These are phyloP conservation scores for Papilio protenor DNA, from an alignment of 2,888 invertebrate species.

Conservation along the genomic window DNA sequence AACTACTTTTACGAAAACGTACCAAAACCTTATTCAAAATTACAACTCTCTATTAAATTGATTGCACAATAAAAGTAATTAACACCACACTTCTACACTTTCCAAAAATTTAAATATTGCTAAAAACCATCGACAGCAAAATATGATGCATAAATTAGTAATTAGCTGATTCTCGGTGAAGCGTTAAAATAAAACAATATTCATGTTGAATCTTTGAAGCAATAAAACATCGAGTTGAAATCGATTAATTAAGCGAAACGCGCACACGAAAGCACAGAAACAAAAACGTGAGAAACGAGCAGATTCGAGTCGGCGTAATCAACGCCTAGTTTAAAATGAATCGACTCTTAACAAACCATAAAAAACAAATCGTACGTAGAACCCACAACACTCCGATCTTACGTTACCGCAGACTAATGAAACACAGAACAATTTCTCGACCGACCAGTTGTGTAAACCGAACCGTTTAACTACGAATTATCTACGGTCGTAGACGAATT, in stretches of 20 bases:
- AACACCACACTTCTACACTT: conserved; percentile 12
- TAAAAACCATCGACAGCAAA: conserved; percentile 9
- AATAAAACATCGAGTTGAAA: conserved; percentile 68
- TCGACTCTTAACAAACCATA: conserved; percentile 68
- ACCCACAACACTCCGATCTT: conserved; percentile 54
- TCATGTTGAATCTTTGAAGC: conserved; percentile 53
- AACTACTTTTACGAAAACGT: background rate
- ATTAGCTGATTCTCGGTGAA: conserved; percentile 28
- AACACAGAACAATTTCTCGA: conserved; percentile 48
- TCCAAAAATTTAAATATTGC: conserved; percentile 15
- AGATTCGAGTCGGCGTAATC: conserved; percentile 67
- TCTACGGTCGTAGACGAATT: conserved; percentile 66
- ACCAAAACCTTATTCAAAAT: background rate
- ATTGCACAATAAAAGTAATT: conserved; percentile 2
- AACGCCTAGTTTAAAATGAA: conserved; percentile 76
- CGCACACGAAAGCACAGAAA: conserved; percentile 68
- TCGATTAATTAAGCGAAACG: conserved; percentile 66
- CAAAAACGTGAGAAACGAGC: conserved; percentile 81
- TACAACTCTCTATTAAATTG: background rate
- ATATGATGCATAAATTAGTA: conserved; percentile 7
- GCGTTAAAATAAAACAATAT: conserved; percentile 44
- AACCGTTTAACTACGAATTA: conserved; percentile 50
- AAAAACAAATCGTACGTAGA: conserved; percentile 74
- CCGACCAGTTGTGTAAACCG: conserved; percentile 55
- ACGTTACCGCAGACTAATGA: conserved; percentile 56